Base-by-base conservation (phyloP, 2,113 vertebrate genomes). In the Thamnaconus septentrionalis region DNA sequence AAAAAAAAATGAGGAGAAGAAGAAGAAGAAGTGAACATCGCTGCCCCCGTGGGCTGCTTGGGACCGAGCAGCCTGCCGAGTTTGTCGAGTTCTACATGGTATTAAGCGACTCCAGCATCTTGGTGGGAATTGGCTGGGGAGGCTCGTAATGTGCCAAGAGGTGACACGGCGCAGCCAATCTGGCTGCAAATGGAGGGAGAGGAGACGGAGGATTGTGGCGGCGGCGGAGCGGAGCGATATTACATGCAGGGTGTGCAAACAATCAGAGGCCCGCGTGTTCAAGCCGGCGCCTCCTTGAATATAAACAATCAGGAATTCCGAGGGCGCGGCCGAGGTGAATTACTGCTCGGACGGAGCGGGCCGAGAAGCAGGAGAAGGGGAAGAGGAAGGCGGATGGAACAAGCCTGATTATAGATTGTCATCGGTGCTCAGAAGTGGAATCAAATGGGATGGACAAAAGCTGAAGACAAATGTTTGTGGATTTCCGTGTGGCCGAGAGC, bases 81-180 rank as follows among this genome's bases (percentile, higher is more conserved):
- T 81, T 82, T 82, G 82, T 85, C 87, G 18, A 31, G 18, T 31
- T 31, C 18, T 31, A 78, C 77, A 52, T 79, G 80, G 79, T 80
- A 84, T 89, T 86, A 78, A 56, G 80, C 91, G 87, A 87, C 82
- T 80, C 61, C 59, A 74, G 76, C 62, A 79, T 86, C 77, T 80
- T 78, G 74, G 78, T 79, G 80, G 71, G 83, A 87, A 89, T 89
- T 90, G 87, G 79, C 86, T 88, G 79, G 82, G 69, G 79, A 65
- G 63, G 18, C 18, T 69, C 58, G 57, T 62, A 79, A 68, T 79
- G 70, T 64, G 71, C 73, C 61, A 52, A 50, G 18, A 56, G 76
- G 80, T 75, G 72, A 75, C 56, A 68, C 70, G 82, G 68, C 63
- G 58, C 64, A 61, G 62, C 68, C 66, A 79, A 73, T 81, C 68